phyloP scores from a whole-genome alignment of 2,888 invertebrate species.

The Arctia plantaginis region DNA sequence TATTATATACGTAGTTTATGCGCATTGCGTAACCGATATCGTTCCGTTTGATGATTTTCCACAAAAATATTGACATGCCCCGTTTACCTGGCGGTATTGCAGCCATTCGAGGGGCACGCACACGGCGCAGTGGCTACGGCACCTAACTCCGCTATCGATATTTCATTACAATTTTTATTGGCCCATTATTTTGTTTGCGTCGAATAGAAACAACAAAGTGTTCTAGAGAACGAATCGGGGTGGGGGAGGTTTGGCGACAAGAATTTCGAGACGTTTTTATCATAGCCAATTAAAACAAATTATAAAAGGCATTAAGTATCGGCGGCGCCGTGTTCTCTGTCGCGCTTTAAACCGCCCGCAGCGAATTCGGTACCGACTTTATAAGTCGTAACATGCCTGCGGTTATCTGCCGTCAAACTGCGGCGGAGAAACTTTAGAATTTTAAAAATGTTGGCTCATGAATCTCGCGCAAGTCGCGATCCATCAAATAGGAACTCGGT shows the following conservation, averaged over 20 bases:
- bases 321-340: neutral
- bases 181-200: constrained; percentile 39
- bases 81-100: constrained; percentile 25
- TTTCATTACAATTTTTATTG: constrained; percentile 32
- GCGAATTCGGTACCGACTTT: neutral
- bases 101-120: neutral
- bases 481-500: constrained; percentile 42
- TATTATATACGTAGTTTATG: constrained; percentile 27
- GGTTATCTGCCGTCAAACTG: constrained; percentile 19
- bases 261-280: constrained; percentile 35
- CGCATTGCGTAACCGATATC: constrained; percentile 39
- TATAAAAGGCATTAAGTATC: constrained; percentile 26
- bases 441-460: constrained; percentile 40
- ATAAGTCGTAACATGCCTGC: constrained; percentile 15
- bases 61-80: constrained; percentile 32
- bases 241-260: constrained; percentile 24
- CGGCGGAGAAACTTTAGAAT: constrained; percentile 30
- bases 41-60: constrained; percentile 36
- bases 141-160: constrained; percentile 25
- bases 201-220: constrained; percentile 34
- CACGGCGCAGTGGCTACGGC: neutral
- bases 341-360: neutral
- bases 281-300: constrained; percentile 38
- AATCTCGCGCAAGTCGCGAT: constrained; percentile 46
- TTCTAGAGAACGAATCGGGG: constrained; percentile 33